Percentiles rank a stretch among this genome's conserved stretches.
Conservation (phyloP, 1,140 invertebrate species). For the Bombus pascuorum region DNA sequence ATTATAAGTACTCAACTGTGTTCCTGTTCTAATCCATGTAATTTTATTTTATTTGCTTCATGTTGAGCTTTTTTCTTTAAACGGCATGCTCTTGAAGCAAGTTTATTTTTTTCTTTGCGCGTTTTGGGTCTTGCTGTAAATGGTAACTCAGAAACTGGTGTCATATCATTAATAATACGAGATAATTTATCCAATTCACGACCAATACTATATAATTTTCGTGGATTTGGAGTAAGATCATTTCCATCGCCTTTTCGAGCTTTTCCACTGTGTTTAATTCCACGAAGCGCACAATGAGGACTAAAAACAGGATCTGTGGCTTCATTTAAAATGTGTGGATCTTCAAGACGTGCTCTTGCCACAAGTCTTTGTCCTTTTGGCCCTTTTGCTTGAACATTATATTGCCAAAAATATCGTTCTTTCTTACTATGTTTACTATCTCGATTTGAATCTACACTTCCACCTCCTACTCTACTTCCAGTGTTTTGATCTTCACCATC, state of each 20-base stretch:
- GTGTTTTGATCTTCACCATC: conserved; percentile 85
- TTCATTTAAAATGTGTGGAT: conserved; percentile 96
- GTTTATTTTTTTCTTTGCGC: conserved; percentile 98
- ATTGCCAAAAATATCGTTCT: conserved; percentile 98
- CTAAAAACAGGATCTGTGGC: conserved; percentile 97
- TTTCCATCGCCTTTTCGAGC: conserved; percentile 98
- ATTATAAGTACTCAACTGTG: conserved; percentile 87
- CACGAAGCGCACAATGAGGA: conserved; percentile 92
- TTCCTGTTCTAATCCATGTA: conserved; percentile 95
- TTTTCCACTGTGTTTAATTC: conserved; percentile 97
- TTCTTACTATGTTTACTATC: conserved; percentile 85
- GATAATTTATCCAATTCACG: conserved; percentile 96
- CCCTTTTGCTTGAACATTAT: conserved; percentile 99
- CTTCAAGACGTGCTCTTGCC: conserved; percentile 91
- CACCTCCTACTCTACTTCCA: conserved; percentile 78
- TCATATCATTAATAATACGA: conserved; percentile 96
- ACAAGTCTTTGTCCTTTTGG: conserved; percentile 95
- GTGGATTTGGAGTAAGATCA: conserved; percentile 97
- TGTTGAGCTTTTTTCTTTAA: conserved; percentile 97
- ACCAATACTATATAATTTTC: conserved; percentile 95
- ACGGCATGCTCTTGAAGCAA: conserved; percentile 97
- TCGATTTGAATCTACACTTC: conserved; percentile 75
- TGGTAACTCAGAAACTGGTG: conserved; percentile 95
- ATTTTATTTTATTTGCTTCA: conserved; percentile 97
- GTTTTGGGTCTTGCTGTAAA: conserved; percentile 94